Evolutionary conservation across 1,140 invertebrate genomes (phyloP).

Genomic region (Paracyclopina nana): DNA sequence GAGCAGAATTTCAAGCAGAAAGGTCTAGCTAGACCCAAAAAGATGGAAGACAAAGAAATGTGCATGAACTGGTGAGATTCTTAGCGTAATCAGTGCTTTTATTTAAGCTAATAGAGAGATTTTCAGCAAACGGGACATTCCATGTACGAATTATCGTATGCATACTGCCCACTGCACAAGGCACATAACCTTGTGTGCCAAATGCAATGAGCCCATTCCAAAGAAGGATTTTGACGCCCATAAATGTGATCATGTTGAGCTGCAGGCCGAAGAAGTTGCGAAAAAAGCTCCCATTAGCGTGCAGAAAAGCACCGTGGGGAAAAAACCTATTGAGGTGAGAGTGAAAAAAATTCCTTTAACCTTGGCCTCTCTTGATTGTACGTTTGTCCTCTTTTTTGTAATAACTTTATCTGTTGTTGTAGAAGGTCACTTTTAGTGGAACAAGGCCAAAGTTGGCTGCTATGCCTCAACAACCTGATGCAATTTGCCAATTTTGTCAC

Average conservation of each 20-base stretch:
- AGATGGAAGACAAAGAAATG: too few relatives aligned
- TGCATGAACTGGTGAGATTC: too few relatives aligned
- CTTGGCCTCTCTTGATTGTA: neutral
- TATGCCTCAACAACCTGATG: conserved; percentile 24
- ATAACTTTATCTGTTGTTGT: neutral
- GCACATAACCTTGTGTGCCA: conserved; percentile 25
- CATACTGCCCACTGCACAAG: conserved; percentile 2
- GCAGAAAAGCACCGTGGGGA: neutral
- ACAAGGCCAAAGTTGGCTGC: conserved; percentile 19
- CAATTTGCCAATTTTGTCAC: conserved; percentile 37
- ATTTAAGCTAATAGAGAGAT: too few relatives aligned
- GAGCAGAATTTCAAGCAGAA: too few relatives aligned
- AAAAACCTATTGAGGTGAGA: neutral
- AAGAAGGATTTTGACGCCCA: conserved; percentile 26
- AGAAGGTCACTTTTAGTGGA: neutral
- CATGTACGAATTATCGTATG: conserved; percentile 7
- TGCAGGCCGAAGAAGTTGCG: conserved; percentile 25
- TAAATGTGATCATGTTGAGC: conserved; percentile 26
- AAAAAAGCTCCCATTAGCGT: conserved; percentile 27
- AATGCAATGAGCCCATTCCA: conserved; percentile 28
- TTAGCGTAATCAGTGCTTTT: too few relatives aligned
- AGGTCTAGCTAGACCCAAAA: too few relatives aligned
- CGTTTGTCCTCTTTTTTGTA: neutral
- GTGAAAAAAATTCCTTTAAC: neutral
- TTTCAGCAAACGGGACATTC: too few relatives aligned